A percentile compares a stretch with the other conserved stretches of the same genome.
Conservation (phyloP, 2,797 vertebrate species). For the Tangara arthus region DNA sequence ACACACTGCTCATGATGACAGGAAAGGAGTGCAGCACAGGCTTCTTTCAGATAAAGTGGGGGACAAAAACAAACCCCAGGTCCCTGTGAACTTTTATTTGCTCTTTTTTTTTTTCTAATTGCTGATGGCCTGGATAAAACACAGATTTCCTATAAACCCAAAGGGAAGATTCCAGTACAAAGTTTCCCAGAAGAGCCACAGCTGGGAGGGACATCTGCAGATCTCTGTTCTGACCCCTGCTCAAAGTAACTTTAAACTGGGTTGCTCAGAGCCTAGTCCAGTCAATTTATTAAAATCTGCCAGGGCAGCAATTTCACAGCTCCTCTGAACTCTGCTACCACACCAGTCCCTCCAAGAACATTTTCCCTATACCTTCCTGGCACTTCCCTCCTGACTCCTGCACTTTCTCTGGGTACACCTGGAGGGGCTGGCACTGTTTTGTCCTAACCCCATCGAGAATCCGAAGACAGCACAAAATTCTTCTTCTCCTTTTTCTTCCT, state of each 20-base stretch:
- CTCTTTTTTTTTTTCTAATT: background rate
- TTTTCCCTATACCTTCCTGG: background rate
- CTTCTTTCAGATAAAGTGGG: background rate
- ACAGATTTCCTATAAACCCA: background rate
- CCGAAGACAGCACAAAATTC: background rate
- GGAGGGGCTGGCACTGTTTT: background rate
- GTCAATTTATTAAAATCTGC: background rate
- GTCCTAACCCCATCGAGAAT: background rate
- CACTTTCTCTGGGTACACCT: background rate
- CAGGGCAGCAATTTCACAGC: background rate
- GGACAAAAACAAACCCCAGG: background rate
- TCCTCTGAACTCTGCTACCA: background rate
- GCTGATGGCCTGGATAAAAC: background rate
- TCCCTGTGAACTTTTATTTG: background rate
- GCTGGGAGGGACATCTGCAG: background rate
- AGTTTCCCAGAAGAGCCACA: background rate
- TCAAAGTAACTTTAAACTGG: background rate
- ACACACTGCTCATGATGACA: background rate
- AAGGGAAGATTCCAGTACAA: background rate
- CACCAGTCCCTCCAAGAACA: background rate
- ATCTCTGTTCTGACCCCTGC: background rate
- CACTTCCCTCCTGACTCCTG: background rate
- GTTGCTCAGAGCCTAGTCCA: background rate
- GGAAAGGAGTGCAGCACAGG: background rate
- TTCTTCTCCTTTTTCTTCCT: background rate